These are phyloP conservation scores for Zoanthus sansibaricus DNA, from an alignment of 92 coral and sea anemone species.

Conservation along the genomic window DNA sequence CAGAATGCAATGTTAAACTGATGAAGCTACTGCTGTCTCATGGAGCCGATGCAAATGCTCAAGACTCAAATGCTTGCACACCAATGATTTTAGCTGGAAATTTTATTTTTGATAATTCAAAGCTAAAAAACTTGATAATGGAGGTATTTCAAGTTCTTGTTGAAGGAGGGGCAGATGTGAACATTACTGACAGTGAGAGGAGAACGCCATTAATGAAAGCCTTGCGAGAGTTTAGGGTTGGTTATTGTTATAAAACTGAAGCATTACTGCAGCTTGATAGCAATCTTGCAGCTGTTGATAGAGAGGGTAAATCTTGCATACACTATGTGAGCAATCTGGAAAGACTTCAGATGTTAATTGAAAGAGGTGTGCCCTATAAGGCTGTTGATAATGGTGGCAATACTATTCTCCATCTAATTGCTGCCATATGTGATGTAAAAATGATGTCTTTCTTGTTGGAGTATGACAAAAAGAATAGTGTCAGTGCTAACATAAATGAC, in stretches of 20 bases:
- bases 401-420: constrained; percentile 11
- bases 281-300: constrained; percentile 23
- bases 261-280: constrained; percentile 29
- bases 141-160: constrained; percentile 29
- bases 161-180: constrained; percentile 47
- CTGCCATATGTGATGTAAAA: background rate
- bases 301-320: constrained; percentile 22
- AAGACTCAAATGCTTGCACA: constrained; percentile 18
- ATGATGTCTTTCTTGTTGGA: constrained; percentile 24
- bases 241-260: background rate
- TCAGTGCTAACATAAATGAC: background rate
- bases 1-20: constrained; percentile 2
- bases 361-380: constrained; percentile 34
- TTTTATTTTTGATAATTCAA: background rate
- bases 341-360: constrained; percentile 21
- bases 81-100: constrained; percentile 1
- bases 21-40: constrained; percentile 10
- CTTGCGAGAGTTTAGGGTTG: too few relatives aligned
- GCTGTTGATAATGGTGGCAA: constrained; percentile 43
- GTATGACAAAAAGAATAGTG: background rate
- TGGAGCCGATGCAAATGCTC: constrained; percentile 44
- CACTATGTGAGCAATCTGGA: constrained; percentile 19
- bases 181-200: constrained; percentile 23
- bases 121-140: background rate
- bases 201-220: constrained; percentile 37